Percentiles rank a stretch among this genome's conserved stretches.
These are phyloP conservation scores for Hipposideros armiger DNA, from an alignment of 2,113 vertebrate genomes.

Conservation along the genomic window DNA sequence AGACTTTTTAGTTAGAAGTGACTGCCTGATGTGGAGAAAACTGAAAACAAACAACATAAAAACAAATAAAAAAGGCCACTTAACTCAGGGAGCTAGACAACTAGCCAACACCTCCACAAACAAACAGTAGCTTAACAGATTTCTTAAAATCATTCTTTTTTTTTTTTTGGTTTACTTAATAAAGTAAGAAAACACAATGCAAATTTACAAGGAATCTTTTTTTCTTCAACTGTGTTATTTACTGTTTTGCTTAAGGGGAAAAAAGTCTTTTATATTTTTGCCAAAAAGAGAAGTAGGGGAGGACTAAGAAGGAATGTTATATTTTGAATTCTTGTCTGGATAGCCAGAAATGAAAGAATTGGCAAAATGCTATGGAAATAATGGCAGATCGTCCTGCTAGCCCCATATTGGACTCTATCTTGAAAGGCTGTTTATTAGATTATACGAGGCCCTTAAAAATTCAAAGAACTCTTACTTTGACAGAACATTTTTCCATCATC, in stretches of 20 bases:
- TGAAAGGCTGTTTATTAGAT: conserved; percentile 83
- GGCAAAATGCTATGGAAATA: conserved; percentile 80
- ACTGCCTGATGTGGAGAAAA: not conserved
- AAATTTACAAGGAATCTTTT: conserved; percentile 56
- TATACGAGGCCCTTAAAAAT: conserved; percentile 80
- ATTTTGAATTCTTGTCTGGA: conserved; percentile 76
- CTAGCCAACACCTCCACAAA: conserved; percentile 63
- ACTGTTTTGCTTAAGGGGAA: conserved; percentile 67
- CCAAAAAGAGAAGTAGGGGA: conserved; percentile 69
- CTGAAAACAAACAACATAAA: conserved; percentile 53
- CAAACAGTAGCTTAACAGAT: conserved; percentile 58
- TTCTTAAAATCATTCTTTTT: conserved; percentile 72
- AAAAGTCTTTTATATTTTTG: conserved; percentile 76
- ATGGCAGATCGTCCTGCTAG: conserved; percentile 77
- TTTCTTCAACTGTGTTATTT: conserved; percentile 60
- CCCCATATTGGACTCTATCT: conserved; percentile 73
- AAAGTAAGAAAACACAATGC: conserved; percentile 69
- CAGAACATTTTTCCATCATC: conserved; percentile 88
- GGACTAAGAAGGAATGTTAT: conserved; percentile 66
- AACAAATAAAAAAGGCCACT: not conserved
- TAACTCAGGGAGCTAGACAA: conserved; percentile 58
- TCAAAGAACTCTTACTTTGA: conserved; percentile 85
- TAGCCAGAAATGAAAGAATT: conserved; percentile 67
- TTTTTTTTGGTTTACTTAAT: conserved; percentile 33
- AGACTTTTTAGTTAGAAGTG: not conserved